Evolutionary conservation across 2,888 invertebrate species (phyloP).

Genomic region (Mimas tiliae): DNA sequence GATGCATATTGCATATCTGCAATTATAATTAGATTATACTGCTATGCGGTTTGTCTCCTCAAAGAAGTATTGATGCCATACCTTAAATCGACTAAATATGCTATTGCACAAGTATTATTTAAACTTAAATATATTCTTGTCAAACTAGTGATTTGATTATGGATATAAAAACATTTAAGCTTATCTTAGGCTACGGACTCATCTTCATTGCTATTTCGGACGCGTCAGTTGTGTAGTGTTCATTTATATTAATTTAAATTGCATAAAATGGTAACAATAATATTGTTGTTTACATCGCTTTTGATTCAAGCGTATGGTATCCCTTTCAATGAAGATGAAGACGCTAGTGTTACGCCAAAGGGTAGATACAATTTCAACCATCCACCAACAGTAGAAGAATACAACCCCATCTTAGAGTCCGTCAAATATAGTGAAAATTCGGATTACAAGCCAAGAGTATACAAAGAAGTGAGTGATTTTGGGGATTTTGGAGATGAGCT

Average conservation of each 20-base stretch:
- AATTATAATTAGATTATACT: too few relatives aligned
- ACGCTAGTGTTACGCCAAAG: constrained; percentile 31
- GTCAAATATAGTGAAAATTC: neutral
- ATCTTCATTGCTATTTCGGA: constrained; percentile 63
- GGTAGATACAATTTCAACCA: constrained; percentile 47
- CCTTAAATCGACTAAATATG: constrained; percentile 37
- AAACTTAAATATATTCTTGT: constrained; percentile 49
- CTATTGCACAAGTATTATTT: constrained; percentile 31
- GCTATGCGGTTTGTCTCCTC: too few relatives aligned
- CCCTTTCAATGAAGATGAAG: constrained; percentile 31
- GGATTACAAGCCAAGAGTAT: neutral
- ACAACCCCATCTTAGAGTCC: constrained; percentile 36
- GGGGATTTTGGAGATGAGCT: neutral
- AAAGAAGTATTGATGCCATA: constrained; percentile 49
- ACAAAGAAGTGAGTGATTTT: neutral
- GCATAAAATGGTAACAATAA: constrained; percentile 39
- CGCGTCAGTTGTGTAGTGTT: constrained; percentile 59
- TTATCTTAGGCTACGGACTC: constrained; percentile 54
- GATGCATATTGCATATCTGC: too few relatives aligned
- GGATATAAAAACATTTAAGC: constrained; percentile 53
- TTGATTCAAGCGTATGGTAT: constrained; percentile 4
- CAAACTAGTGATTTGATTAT: constrained; percentile 66
- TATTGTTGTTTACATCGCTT: constrained; percentile 29
- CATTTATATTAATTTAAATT: constrained; percentile 33
- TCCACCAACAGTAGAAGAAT: constrained; percentile 50